phyloP scores from a whole-genome alignment of 2,113 vertebrate genomes.

The Cercopithecus mona region DNA sequence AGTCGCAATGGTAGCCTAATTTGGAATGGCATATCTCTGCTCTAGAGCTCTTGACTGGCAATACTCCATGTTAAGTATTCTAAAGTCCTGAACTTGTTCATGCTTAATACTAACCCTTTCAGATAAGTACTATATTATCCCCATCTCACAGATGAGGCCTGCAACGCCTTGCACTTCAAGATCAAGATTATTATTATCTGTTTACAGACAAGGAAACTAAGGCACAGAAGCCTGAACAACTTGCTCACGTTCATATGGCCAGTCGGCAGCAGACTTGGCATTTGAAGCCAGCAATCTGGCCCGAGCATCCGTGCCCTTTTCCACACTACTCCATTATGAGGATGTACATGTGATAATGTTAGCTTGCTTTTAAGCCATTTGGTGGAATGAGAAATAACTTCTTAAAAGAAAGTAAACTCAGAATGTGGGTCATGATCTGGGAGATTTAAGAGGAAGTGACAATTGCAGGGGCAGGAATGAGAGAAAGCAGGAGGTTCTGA shows the following conservation, averaged over 20 bases:
- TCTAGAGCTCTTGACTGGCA: background rate
- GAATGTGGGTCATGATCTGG: background rate
- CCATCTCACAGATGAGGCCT: background rate
- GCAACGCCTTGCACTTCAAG: background rate
- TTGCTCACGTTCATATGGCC: rapidly evolving
- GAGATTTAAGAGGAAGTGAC: background rate
- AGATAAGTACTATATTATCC: rapidly evolving
- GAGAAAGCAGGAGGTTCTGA: background rate
- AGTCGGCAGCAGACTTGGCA: background rate
- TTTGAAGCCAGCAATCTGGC: too few species aligned
- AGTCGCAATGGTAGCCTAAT: rapidly evolving
- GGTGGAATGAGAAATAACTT: background rate
- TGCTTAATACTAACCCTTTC: background rate
- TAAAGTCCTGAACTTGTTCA: background rate
- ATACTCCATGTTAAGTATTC: rapidly evolving
- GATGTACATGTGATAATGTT: rapidly evolving
- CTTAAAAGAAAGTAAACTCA: background rate
- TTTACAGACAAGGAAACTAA: background rate
- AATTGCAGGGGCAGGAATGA: background rate
- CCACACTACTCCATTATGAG: rapidly evolving
- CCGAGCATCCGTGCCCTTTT: rapidly evolving
- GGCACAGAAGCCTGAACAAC: background rate
- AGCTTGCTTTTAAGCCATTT: background rate
- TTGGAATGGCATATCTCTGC: rapidly evolving
- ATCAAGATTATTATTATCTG: background rate